phyloP scores from a whole-genome alignment of 2,888 invertebrate genomes.

The Ennomos fuscantarius region DNA sequence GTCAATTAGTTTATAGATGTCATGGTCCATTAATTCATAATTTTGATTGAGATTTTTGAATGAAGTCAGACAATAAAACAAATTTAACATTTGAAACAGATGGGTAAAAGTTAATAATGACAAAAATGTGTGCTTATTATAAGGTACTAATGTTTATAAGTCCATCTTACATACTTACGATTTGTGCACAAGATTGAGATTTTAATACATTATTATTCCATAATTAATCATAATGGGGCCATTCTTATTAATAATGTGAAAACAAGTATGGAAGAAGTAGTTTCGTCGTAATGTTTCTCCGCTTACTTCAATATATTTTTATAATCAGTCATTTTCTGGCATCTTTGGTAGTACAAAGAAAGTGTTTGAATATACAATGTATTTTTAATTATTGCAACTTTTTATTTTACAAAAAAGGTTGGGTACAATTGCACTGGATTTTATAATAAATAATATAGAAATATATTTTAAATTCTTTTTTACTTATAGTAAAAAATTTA shows the following conservation, averaged over 20 bases:
- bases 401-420: constrained; percentile 48
- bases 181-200: constrained; percentile 72
- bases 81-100: constrained; percentile 9
- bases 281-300: constrained; percentile 35
- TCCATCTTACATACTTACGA: constrained; percentile 56
- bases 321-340: constrained; percentile 65
- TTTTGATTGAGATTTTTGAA: constrained; percentile 60
- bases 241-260: constrained; percentile 50
- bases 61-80: constrained; percentile 23
- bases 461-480: constrained; percentile 64
- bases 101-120: constrained; percentile 20
- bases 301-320: constrained; percentile 55
- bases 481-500: constrained; percentile 80
- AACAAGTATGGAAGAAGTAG: constrained; percentile 60
- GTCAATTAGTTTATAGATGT: constrained; percentile 56
- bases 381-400: constrained; percentile 48
- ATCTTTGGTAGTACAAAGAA: constrained; percentile 72
- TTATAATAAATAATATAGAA: constrained; percentile 53
- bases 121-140: constrained; percentile 28
- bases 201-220: constrained; percentile 55
- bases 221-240: constrained; percentile 54
- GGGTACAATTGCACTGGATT: constrained; percentile 74
- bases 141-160: constrained; percentile 34
- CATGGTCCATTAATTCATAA: constrained; percentile 73
- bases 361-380: constrained; percentile 33